Base-by-base conservation (phyloP, 2,888 invertebrate species). In the Anodontia alba region DNA sequence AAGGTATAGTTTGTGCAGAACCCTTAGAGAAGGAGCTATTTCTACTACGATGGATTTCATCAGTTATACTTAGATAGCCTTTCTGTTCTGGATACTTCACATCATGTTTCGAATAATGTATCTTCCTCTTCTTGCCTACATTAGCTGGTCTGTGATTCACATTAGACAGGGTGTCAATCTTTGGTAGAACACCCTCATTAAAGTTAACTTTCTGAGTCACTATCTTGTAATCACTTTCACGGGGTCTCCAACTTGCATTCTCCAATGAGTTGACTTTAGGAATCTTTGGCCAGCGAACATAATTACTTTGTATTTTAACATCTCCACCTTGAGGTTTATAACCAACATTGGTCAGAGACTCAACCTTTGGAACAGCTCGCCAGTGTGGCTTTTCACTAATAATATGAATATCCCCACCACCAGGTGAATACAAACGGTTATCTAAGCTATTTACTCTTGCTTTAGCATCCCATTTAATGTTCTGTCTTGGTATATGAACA, bases 401-500 rank as follows among this genome's bases (percentile, higher is more conserved):
- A 17, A 90, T 86, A 38, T 80, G 84, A 17, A 89, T 82, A 33
- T 87, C 80, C 0, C 88, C 87, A 17, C 86, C 89, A 10, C 97
- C 97, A 0, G 98, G 97, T 80, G 95, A 95, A 91, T 98, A 98
- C 86, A 96, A 96, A 2, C 92, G 90, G 80, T 99, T 98, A 93
- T 98, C 98, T 95, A 98, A 97, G 72, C 98, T 98, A 74, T 98
- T 98, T 93, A 92, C 86, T 73, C 83, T 88, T n/a, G 92, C 76
- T 20, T 81, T 81, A 8, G 87, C 85, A 43, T 88, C 80, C 83
- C 88, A 88, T 12, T 75, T 80, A 0, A 84, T 68, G 20, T 78
- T 76, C 51, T 84, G 81, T 31, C 83, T 84, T 26, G 84, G 78
- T 82, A 89, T 88, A 71, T 84, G 76, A 26, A 88, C 85, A 75